Evolutionary conservation across 1,140 invertebrate genomes (phyloP), one percentile per base, ranked within the genome.

Genomic region (Andricus grossulariae): DNA sequence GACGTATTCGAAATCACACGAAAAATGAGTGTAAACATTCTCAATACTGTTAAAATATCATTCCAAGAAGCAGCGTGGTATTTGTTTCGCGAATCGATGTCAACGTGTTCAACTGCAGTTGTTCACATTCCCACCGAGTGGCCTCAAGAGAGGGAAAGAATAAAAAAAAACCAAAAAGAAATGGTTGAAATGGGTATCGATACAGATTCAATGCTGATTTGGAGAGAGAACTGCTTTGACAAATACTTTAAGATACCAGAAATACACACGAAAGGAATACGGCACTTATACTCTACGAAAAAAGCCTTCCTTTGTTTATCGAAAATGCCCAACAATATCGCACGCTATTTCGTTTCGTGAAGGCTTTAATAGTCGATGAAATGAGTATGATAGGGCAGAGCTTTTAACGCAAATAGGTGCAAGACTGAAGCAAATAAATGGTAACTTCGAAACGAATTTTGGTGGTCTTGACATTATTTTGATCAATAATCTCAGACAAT

Each of bases 21-120:
- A 75, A 66, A 66, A 19, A 66, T 75, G 3, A 75, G 55, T 19
- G 55, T 50, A 1, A 86, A 90, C 81, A 78, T 90, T n/a, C 80
- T 91, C 50, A 89, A 90, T 32, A 79, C 78, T 80, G 84, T 88
- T 57, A 88, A 90, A 71, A 90, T 90, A 80, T 82, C 85, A 73
- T 84, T 85, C 6, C 90, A 90, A 66, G 55, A 75, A 66, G 74
- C 74, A 7, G 74, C 74, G 2, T 75, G 54, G 74, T 75, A 16
- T 18, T 18, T 75, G 2, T 50, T 75, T 5, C 25, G 74, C 1
- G 74, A 75, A 66, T 32, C 39, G 1, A 66, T 75, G 74, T 66
- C 32, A 3, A 66, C 50, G 50, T 50, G 10, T 16, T 75, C 74
- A 2, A 18, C n/a, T 10, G 19, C 10, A 1, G 25, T 75, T 45